Percentiles rank a stretch among this genome's conserved stretches.
phyloP scores from a whole-genome alignment of 2,888 invertebrate species.

The Melanophora roralis region DNA sequence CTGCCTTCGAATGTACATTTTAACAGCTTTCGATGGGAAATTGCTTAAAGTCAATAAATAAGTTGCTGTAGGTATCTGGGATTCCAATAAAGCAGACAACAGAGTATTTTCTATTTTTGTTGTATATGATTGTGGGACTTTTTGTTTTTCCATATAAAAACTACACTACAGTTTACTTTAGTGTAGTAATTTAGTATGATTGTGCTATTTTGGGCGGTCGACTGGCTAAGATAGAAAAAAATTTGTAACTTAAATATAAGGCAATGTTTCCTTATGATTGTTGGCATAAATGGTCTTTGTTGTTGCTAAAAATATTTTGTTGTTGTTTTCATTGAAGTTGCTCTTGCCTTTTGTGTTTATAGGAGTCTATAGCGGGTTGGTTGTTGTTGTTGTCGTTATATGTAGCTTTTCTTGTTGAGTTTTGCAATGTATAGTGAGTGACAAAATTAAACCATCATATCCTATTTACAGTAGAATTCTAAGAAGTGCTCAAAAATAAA shows the following conservation, averaged over 20 bases:
- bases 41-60: slow-evolving; percentile 54
- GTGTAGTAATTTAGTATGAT: background rate
- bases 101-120: background rate
- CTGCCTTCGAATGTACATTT: background rate
- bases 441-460: background rate
- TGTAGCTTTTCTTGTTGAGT: background rate
- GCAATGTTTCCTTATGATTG: slow-evolving; percentile 35
- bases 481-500: too few species aligned
- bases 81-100: background rate
- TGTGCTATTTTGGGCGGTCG: background rate
- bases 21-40: slow-evolving; percentile 29
- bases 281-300: slow-evolving; percentile 1
- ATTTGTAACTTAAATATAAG: slow-evolving; percentile 11
- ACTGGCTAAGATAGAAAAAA: background rate
- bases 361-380: slow-evolving; percentile 4
- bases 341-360: background rate
- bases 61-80: background rate
- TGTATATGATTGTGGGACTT: slow-evolving; percentile 1
- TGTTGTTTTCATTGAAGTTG: slow-evolving; percentile 3
- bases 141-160: background rate
- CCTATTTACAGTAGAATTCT: too few species aligned
- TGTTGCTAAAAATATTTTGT: background rate
- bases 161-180: background rate
- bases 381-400: slow-evolving; percentile 44
- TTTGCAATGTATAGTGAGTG: background rate